These are phyloP conservation scores for mouse (Mus musculus) DNA, from an alignment of 2,113 vertebrate genomes.

Conservation along the genomic window GRCm39 chr13:32437001-32437500, in stretches of 20 bases:
- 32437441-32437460: not conserved
- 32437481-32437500: not conserved
- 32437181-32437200: not conserved
- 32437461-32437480: not conserved
- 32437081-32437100: not conserved
- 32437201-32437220: not conserved
- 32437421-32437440: not conserved
- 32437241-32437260: not conserved
- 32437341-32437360: conserved; percentile 23
- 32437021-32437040: not conserved
- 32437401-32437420: not conserved
- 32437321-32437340: not conserved
- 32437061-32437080: not conserved
- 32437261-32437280: not conserved
- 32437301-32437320: not conserved
- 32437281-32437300: not conserved
- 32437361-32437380: not conserved
- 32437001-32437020: not conserved
- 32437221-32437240: not conserved
- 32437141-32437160: not conserved
- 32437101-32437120: not conserved
- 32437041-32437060: not conserved
- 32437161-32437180: not conserved
- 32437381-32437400: not conserved
- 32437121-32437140: not conserved